These are phyloP conservation scores for Mactromeris polynyma DNA, from an alignment of 2,888 invertebrate species.

Conservation along the genomic window DNA sequence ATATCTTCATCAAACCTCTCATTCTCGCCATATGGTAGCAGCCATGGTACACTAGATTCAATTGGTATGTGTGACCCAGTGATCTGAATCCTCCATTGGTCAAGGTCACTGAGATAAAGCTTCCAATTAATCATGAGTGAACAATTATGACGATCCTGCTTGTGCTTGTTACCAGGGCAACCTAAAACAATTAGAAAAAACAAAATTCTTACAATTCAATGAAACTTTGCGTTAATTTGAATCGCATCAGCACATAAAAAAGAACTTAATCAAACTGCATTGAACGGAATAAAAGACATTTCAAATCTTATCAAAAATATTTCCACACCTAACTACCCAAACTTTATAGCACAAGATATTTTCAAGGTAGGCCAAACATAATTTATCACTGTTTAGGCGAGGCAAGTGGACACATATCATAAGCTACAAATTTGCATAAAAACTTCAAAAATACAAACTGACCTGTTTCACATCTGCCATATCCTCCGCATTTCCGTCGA, in stretches of 20 bases:
- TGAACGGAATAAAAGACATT: too few relatives aligned
- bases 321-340: too few relatives aligned
- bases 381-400: too few relatives aligned
- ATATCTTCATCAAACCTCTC: conserved; percentile 77
- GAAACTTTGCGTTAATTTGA: too few relatives aligned
- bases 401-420: too few relatives aligned
- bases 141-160: conserved; percentile 85
- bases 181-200: conserved; percentile 65
- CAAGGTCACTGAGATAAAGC: conserved; percentile 81
- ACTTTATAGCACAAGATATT: too few relatives aligned
- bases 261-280: too few relatives aligned
- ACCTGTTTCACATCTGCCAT: conserved; percentile 80
- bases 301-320: too few relatives aligned
- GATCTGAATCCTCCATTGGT: conserved; percentile 82
- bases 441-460: conserved; percentile 30
- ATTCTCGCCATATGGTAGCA: conserved; percentile 67
- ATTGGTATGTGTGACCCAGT: conserved; percentile 81
- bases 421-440: background rate
- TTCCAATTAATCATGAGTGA: conserved; percentile 82
- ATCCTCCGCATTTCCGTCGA: conserved; percentile 82
- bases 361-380: too few relatives aligned
- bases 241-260: too few relatives aligned
- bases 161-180: conserved; percentile 81
- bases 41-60: conserved; percentile 72
- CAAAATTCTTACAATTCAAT: too few relatives aligned